Evolutionary conservation across 2,113 vertebrate genomes (phyloP), one percentile per base, ranked within the genome.

Genomic region (Ceyx melanurus): DNA sequence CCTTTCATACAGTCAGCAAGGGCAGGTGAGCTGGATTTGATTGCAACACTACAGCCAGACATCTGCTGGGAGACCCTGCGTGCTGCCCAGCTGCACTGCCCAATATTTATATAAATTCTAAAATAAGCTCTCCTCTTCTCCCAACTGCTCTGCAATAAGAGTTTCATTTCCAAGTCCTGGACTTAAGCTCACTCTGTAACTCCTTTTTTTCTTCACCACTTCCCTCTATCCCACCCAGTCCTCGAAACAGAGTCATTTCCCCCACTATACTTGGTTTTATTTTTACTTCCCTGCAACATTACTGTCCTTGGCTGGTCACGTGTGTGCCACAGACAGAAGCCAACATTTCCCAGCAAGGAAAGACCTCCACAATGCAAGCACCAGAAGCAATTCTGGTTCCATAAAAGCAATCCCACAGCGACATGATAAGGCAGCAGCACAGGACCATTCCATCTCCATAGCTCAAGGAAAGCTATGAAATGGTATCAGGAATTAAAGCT

Each of bases 141-240:
- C 26, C n/a, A 51, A 11, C 31, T 67, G 62, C 11, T 20, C 74
- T 68, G 68, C 73, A 58, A 1, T 7, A 21, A 46, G 31, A 61
- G 76, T 94, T 94, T 81, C 29, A 66, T 73, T 91, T 91, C 80
- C 64, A 92, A 90, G 86, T 60, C 86, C 58, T 4, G 19, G 31
- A 45, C 26, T 50, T 9, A n/a, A 51, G 45, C 31, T 81, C 48
- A 4, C 35, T 84, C 48, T n/a, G 92, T 75, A 93, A 88, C 86
- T 86, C 89, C 67, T 87, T 89, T 70, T 81, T 82, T 79, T 64
- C 87, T 89, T 73, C 64, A 58, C 73, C 64, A 86, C 80, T 89
- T 92, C 56, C 62, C 70, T 56, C 77, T 42, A 9, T 19, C 58
- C 65, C 80, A 56, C n/a, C 54, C 56, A 62, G 31, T 50, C 54